A percentile compares a stretch with the other conserved stretches of the same genome.
phyloP scores from a whole-genome alignment of 1,140 invertebrate genomes.

The Rhagoletis pomonella region DNA sequence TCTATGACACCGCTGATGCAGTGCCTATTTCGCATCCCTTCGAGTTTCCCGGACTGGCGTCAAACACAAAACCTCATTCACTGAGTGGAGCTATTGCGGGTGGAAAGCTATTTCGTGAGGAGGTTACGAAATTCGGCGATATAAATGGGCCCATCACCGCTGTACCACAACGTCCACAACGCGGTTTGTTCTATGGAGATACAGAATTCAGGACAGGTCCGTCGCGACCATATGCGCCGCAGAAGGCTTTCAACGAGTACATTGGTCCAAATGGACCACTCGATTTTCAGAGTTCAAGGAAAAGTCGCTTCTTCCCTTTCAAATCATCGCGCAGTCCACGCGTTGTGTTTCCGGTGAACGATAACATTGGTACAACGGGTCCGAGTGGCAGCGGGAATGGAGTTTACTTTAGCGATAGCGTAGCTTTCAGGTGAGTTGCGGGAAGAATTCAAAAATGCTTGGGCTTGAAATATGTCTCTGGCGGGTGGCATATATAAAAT shows the following conservation, averaged over 20 bases:
- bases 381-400: slow-evolving; percentile 67
- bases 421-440: slow-evolving; percentile 75
- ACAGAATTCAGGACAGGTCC: slow-evolving; percentile 67
- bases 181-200: slow-evolving; percentile 69
- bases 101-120: slow-evolving; percentile 69
- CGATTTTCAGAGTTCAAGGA: slow-evolving; percentile 64
- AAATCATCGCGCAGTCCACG: slow-evolving; percentile 76
- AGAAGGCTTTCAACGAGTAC: slow-evolving; percentile 70
- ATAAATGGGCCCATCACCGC: slow-evolving; percentile 72
- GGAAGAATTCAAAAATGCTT: background rate
- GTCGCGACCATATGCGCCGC: slow-evolving; percentile 64
- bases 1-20: slow-evolving; percentile 62
- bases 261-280: slow-evolving; percentile 63
- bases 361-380: slow-evolving; percentile 75
- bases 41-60: slow-evolving; percentile 68
- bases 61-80: slow-evolving; percentile 69
- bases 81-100: slow-evolving; percentile 61
- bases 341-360: slow-evolving; percentile 77
- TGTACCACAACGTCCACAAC: slow-evolving; percentile 64
- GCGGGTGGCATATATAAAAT: too few species aligned
- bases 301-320: slow-evolving; percentile 69
- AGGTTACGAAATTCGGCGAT: slow-evolving; percentile 73
- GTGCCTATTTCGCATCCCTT: slow-evolving; percentile 60
- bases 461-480: background rate
- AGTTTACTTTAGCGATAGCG: slow-evolving; percentile 76